Base-by-base conservation (phyloP, 2,113 vertebrate species). In the Neoarius graeffei region DNA sequence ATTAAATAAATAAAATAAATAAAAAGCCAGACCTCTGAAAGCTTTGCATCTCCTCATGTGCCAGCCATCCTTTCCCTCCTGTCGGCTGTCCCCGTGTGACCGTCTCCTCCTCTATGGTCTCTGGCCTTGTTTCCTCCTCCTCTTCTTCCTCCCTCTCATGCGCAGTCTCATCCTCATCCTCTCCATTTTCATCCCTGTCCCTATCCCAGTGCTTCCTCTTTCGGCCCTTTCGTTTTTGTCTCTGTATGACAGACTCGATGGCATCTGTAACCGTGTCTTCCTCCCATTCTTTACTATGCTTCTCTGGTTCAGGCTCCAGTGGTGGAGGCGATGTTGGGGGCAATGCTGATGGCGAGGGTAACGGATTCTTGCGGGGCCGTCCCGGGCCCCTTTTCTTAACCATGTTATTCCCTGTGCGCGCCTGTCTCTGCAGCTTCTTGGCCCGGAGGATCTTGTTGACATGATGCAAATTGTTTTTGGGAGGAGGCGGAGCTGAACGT, bases 401-500 rank as follows among this genome's bases (percentile, higher is more conserved):
- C 81, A 99, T 96, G 89, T 99, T 99, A 96, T 99, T 99, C 94
- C 98, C 98, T 6, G 98, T 99, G 83, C 98, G 98, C 76, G 98
- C 97, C 95, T 99, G 98, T 94, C 98, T 96, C 94, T 99, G 98
- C 91, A 99, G 97, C 93, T 98, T 95, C 94, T 99, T 99, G 93
- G 97, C 98, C 86, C 98, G 98, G 88, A 99, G 95, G 94, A 99
- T 99, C 94, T 99, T 99, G 95, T 99, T 99, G 91, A 99, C 98
- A 0, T 99, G 98, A 92, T 98, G 97, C 92, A 99, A 94, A 91
- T 97, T 99, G 95, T 98, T 98, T 94, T 98, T 99, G 0, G 97
- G 97, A 91, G 96, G 96, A 90, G 97, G 95, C 1, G 83, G 80
- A 25, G 81, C 81, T 52, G 74, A 89, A 50, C 93, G 91, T 64